Base-by-base conservation (phyloP, 2,888 invertebrate species). In the Nomada goodeniana region DNA sequence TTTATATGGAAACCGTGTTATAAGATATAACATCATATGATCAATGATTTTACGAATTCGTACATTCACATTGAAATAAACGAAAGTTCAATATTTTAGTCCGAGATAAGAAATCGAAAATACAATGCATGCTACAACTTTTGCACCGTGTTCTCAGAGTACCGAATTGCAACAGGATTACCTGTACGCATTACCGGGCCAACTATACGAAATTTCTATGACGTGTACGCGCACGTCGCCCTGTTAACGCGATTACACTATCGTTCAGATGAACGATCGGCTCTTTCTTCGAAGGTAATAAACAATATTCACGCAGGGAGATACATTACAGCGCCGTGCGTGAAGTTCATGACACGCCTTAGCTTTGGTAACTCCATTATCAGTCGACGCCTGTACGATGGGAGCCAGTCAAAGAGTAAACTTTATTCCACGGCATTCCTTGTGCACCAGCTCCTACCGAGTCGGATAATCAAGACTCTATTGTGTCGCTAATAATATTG, bases 391-490 rank as follows among this genome's bases (percentile, higher is more conserved):
- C 78, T 47, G 65, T 61, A 71, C 50, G 80, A 67, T 79, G 71
- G 71, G 57, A 67, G 71, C 61, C 78, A 79, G 80, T 79, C 80
- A 80, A 80, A 80, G 80, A 79, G 80, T 72, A 79, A 80, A 80
- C 80, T 80, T 80, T 80, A 80, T 79, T 80, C 80, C 67, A 57
- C 44, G 57, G 72, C 80, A 80, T 80, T 79, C 80, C 80, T 80
- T 72, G 71, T 59, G 71, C 79, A 79, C 55, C 44, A 52, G 63
- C 63, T 80, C 36, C 80, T 63, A 72, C 72, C 65, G 70, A 80
- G 71, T 80, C 72, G 72, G 80, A 80, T 80, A 80, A 80, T 80
- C 80, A 80, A 73, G 80, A 80, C 80, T 80, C 80, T 64, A 79
- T 80, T 80, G 80, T 80, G 68, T 29, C 57, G 23, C 80, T 80